Evolutionary conservation across 1,140 invertebrate species (phyloP).

Genomic region (Drosophila insularis): DNA sequence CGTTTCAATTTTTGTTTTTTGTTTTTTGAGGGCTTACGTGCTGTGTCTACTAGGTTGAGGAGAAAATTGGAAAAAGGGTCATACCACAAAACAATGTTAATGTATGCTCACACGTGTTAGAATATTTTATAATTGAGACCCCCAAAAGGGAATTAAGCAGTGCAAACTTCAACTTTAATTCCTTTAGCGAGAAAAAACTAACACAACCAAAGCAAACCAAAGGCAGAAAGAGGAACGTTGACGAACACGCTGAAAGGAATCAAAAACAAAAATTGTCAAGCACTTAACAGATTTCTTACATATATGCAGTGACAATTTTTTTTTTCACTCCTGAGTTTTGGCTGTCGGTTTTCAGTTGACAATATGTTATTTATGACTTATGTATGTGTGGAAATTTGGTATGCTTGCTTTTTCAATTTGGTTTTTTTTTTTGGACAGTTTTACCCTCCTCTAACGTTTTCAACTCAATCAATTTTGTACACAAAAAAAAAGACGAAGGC

Average conservation of each 20-base stretch:
- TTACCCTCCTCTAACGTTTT: neutral
- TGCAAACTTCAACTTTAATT: too few relatives aligned
- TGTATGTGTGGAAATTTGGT: neutral
- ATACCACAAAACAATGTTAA: constrained; percentile 2
- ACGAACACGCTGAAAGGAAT: neutral
- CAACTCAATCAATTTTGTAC: constrained; percentile 7
- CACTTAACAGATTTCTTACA: constrained; percentile 5
- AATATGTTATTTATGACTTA: constrained; percentile 1
- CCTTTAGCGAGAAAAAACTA: neutral
- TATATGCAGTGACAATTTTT: neutral
- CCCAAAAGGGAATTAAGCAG: neutral
- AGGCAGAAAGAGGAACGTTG: neutral
- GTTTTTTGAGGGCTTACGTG: neutral
- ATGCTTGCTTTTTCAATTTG: neutral
- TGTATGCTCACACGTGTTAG: constrained; percentile 4
- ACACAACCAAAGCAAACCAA: neutral
- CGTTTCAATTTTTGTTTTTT: neutral
- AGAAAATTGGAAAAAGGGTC: constrained; percentile 1
- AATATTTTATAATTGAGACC: constrained; percentile 11
- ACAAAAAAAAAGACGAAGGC: neutral
- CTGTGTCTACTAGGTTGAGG: neutral
- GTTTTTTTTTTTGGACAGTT: neutral
- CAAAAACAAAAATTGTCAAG: neutral
- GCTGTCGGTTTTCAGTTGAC: neutral
- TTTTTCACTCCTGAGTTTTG: neutral